Conservation (phyloP, 2,113 vertebrate genomes). For the Mesocricetus auratus region DNA sequence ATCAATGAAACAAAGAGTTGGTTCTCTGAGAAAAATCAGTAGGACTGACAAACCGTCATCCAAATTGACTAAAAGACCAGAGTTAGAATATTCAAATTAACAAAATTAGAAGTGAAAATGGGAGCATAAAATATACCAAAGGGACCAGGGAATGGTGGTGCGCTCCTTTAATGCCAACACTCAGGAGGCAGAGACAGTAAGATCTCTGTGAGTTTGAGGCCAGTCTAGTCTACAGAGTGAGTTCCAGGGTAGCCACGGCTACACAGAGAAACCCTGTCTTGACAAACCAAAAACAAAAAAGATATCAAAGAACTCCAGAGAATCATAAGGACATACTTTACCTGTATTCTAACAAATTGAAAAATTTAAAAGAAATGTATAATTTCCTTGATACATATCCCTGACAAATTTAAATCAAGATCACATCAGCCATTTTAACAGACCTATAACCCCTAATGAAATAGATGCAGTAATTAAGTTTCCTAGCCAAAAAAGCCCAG, state of each 20-base stretch:
- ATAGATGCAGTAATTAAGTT: neutral
- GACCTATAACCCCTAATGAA: neutral
- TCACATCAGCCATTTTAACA: neutral
- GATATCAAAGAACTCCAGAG: neutral
- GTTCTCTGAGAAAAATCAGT: neutral
- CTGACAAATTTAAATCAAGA: neutral
- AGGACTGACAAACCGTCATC: neutral
- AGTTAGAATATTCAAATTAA: neutral
- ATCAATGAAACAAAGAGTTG: neutral
- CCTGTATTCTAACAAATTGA: neutral
- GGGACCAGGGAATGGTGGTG: neutral
- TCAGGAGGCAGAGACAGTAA: neutral
- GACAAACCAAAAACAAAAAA: neutral
- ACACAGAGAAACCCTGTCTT: neutral
- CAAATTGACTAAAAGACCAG: neutral
- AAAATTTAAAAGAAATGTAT: neutral
- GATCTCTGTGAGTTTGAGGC: neutral
- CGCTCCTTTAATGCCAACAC: neutral
- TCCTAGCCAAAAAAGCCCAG: neutral
- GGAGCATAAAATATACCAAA: neutral
- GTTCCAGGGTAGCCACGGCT: neutral
- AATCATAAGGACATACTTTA: neutral
- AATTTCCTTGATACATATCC: neutral
- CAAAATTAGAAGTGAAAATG: neutral
- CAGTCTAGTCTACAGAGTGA: neutral